phyloP scores from a whole-genome alignment of 2,888 invertebrate genomes.

The Aphodius sticticus region DNA sequence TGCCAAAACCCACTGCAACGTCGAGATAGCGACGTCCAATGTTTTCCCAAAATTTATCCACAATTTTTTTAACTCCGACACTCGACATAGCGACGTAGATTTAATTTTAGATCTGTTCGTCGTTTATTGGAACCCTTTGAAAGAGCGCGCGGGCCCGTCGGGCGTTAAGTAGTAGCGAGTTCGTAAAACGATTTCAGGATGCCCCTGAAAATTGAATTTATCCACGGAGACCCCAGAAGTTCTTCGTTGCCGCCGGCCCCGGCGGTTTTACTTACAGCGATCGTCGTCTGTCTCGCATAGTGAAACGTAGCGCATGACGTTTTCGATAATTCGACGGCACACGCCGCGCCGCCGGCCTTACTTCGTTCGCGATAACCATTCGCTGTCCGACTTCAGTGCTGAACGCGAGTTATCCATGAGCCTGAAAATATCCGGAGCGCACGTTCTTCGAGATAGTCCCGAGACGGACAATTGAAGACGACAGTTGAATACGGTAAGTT shows the following conservation, averaged over 20 bases:
- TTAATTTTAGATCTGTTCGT: neutral
- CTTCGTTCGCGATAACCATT: neutral
- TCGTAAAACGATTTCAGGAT: constrained; percentile 26
- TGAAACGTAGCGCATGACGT: constrained; percentile 43
- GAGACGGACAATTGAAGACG: neutral
- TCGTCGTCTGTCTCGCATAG: neutral
- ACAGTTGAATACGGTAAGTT: neutral
- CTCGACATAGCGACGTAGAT: neutral
- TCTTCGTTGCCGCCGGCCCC: constrained; percentile 32
- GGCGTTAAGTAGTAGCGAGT: constrained; percentile 6
- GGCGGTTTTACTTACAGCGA: constrained; percentile 38
- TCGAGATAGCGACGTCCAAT: neutral
- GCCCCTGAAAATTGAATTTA: constrained; percentile 44
- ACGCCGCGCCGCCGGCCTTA: constrained; percentile 33
- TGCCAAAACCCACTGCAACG: neutral
- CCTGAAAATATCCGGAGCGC: neutral
- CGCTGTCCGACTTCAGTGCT: neutral
- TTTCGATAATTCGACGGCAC: constrained; percentile 28
- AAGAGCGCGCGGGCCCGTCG: neutral
- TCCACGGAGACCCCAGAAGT: constrained; percentile 33
- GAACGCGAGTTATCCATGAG: neutral
- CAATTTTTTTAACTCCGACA: constrained; percentile 14
- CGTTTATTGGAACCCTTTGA: neutral
- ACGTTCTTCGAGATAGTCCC: neutral
- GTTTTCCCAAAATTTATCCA: neutral